Evolutionary conservation across 2,888 invertebrate species (phyloP).

Genomic region (Omphaloscelis lunosa): DNA sequence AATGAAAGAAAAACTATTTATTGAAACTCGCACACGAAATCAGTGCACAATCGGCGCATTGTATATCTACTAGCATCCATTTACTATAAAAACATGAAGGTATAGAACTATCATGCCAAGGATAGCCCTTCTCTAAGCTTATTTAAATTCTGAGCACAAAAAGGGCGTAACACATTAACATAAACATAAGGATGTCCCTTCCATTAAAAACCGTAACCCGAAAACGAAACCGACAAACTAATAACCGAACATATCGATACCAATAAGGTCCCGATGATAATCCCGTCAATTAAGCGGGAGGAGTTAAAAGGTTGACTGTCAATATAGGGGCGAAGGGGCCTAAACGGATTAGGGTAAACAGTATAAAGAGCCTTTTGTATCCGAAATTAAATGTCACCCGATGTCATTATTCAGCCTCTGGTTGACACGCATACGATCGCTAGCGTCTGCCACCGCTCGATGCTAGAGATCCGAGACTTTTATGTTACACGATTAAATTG

Average conservation of each 20-base stretch:
- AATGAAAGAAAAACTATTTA: too few relatives aligned
- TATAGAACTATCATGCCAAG: background rate
- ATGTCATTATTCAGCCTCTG: slow-evolving; percentile 87
- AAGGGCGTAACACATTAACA: slow-evolving; percentile 58
- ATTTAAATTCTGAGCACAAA: slow-evolving; percentile 50
- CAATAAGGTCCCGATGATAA: slow-evolving; percentile 62
- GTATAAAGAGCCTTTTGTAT: slow-evolving; percentile 90
- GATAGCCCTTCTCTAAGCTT: slow-evolving; percentile 10
- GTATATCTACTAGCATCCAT: background rate
- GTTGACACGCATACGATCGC: slow-evolving; percentile 84
- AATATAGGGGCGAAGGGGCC: slow-evolving; percentile 76
- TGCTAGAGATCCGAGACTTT: slow-evolving; percentile 70
- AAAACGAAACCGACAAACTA: slow-evolving; percentile 54
- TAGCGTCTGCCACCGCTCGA: slow-evolving; percentile 75
- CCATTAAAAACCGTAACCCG: slow-evolving; percentile 45
- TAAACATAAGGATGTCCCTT: slow-evolving; percentile 48
- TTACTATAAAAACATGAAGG: slow-evolving; percentile 7
- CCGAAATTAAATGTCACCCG: slow-evolving; percentile 89
- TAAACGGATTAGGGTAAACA: slow-evolving; percentile 89
- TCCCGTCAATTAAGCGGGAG: slow-evolving; percentile 75
- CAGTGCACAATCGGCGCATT: too few relatives aligned
- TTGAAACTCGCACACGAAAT: too few relatives aligned
- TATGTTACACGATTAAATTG: slow-evolving; percentile 67
- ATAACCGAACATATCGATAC: slow-evolving; percentile 59
- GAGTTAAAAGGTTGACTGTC: slow-evolving; percentile 80